Evolutionary conservation across 2,113 vertebrate species (phyloP), one percentile per base, ranked within the genome.

Genomic region (Cnemophilus loriae): DNA sequence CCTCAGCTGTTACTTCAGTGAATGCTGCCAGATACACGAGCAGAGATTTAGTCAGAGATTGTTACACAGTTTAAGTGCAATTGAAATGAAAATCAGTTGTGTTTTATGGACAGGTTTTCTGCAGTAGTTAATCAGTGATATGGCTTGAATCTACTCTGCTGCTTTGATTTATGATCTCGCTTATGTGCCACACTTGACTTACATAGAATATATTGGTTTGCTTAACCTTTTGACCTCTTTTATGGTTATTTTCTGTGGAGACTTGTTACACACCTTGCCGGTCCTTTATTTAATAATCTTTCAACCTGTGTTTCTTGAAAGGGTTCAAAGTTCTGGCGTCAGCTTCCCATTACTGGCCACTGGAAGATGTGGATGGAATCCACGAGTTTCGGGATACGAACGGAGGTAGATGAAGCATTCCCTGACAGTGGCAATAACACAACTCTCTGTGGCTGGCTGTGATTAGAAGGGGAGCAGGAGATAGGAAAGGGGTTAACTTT

Each of bases 341-440:
- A 7, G 99, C 99, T 63, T 99, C 99, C 65, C 99, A 99, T 90
- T 99, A 99, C 84, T 99, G 99, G 99, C 99, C 99, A 0, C 39
- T 99, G 90, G 99, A 98, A 93, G 97, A 92, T 1, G 99, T 99
- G 98, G 99, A 99, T 6, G 99, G 99, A 59, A 99, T 99, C 89
- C 97, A 96, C 13, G 99, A 99, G 35, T 98, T 99, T 76, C 98
- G 97, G 96, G 98, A 99, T 49, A 95, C 97, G 1, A 98, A 98
- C 79, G 98, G 98, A 98, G 99, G 98, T 98, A 98, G 98, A 98
- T 79, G 65, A 11, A 65, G 83, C 41, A 27, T 96, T 98, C 82
- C 89, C 67, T 98, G 97, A 89, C 97, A 98, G 61, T 97, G 97
- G 97, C 91, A 98, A 84, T 88, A 95, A 91, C 96, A 97, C 98